phyloP scores from a whole-genome alignment of 2,888 invertebrate species.

The Xanthia icteritia region DNA sequence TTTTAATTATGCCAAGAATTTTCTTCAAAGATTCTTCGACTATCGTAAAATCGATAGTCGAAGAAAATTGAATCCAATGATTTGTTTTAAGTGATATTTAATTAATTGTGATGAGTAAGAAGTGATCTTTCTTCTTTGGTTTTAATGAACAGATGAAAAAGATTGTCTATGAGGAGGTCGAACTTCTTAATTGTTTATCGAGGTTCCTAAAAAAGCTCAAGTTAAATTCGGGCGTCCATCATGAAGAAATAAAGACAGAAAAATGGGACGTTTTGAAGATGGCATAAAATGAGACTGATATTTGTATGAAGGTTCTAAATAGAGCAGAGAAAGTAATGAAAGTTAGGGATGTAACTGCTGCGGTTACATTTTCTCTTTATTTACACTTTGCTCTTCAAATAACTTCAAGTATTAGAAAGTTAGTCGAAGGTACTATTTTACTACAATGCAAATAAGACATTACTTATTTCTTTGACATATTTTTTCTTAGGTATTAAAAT shows the following conservation, averaged over 20 bases:
- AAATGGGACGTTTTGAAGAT: not conserved
- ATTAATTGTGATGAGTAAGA: slow-evolving; percentile 44
- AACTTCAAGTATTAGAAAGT: slow-evolving; percentile 43
- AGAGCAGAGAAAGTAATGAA: slow-evolving; percentile 40
- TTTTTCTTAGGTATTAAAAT: not conserved
- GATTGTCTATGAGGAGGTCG: not conserved
- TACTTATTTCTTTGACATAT: not conserved
- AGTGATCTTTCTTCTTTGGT: slow-evolving; percentile 13
- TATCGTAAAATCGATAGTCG: too few relatives aligned
- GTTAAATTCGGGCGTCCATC: too few relatives aligned
- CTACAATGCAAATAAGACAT: not conserved
- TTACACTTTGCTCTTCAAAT: slow-evolving; percentile 40
- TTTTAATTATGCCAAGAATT: slow-evolving; percentile 69
- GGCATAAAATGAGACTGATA: not conserved
- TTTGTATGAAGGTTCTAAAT: slow-evolving; percentile 6
- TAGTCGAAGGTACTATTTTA: slow-evolving; percentile 3
- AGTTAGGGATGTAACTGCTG: slow-evolving; percentile 22
- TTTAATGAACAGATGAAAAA: slow-evolving; percentile 8
- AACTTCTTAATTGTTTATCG: not conserved
- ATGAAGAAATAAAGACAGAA: not conserved
- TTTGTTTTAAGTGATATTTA: slow-evolving; percentile 44
- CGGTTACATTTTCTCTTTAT: slow-evolving; percentile 59
- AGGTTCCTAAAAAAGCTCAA: not conserved
- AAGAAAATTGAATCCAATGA: slow-evolving; percentile 31
- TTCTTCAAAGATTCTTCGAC: slow-evolving; percentile 52